phyloP scores from a whole-genome alignment of 1,140 invertebrate genomes.

The Cardiocondyla obscurior region DNA sequence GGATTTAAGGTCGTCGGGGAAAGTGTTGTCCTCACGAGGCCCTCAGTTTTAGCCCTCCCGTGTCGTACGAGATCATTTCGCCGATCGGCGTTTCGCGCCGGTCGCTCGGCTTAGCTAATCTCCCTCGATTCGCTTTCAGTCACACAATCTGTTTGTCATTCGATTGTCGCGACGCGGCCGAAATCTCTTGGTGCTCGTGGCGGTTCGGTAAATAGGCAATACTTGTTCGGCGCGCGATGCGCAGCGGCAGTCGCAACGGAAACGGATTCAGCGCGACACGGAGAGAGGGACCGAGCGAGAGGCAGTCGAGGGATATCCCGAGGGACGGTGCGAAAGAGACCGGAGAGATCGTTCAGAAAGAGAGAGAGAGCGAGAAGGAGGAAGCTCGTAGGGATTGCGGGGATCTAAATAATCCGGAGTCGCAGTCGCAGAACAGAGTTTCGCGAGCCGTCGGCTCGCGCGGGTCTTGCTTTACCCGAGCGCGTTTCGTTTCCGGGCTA shows the following conservation, averaged over 20 bases:
- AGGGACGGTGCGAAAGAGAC: constrained; percentile 68
- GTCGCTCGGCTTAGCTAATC: neutral
- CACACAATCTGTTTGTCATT: neutral
- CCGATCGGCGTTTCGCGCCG: neutral
- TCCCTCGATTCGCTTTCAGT: neutral
- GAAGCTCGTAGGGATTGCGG: constrained; percentile 75
- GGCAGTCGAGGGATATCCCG: constrained; percentile 63
- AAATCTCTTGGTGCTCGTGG: neutral
- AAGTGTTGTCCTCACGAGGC: constrained; percentile 62
- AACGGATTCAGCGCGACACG: constrained; percentile 81
- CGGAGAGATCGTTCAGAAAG: constrained; percentile 64
- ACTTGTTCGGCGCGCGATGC: constrained; percentile 74
- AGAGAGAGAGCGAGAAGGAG: constrained; percentile 74
- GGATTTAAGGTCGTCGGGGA: constrained; percentile 74
- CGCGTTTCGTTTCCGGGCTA: neutral
- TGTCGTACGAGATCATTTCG: neutral
- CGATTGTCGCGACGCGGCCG: neutral
- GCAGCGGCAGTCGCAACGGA: constrained; percentile 82
- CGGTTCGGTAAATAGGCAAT: constrained; percentile 69
- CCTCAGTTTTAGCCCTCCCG: no score
- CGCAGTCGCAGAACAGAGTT: constrained; percentile 78
- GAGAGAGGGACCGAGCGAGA: constrained; percentile 73
- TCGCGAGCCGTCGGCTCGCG: constrained; percentile 81
- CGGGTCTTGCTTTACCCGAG: constrained; percentile 58
- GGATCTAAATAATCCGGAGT: constrained; percentile 81